phyloP scores from a whole-genome alignment of 2,113 vertebrate species.

The Oxygymnocypris stewartii region DNA sequence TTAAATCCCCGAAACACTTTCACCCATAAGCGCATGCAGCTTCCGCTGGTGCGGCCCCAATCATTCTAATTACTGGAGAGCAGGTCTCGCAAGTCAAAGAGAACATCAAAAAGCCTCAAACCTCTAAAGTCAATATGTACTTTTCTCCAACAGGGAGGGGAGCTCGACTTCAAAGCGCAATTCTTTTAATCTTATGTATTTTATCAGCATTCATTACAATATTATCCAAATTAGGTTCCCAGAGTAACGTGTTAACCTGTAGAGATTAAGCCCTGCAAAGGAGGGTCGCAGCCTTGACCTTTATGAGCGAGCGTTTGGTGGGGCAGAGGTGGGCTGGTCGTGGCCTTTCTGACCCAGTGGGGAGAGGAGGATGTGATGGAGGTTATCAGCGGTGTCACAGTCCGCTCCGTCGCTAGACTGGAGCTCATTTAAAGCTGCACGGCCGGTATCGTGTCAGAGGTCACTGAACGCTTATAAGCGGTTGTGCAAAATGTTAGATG shows the following conservation, averaged over 20 bases:
- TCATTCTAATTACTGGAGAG: conserved; percentile 62
- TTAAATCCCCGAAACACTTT: conserved; percentile 47
- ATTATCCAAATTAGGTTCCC: conserved; percentile 67
- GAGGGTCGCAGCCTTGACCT: conserved; percentile 57
- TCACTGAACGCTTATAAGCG: conserved; percentile 4
- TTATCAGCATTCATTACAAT: conserved; percentile 67
- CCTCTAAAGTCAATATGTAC: conserved; percentile 70
- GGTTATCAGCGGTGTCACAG: conserved; percentile 32
- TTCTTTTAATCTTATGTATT: conserved; percentile 68
- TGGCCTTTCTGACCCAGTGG: conserved; percentile 56
- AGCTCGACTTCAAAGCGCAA: conserved; percentile 63
- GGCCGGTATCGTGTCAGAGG: conserved; percentile 18
- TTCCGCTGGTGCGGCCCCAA: conserved; percentile 44
- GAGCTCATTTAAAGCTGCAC: conserved; percentile 18
- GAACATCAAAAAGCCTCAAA: conserved; percentile 69
- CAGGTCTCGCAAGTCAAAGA: conserved; percentile 64
- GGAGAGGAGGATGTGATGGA: conserved; percentile 50
- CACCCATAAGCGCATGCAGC: conserved; percentile 51
- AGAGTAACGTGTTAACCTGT: conserved; percentile 60
- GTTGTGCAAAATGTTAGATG: neutral
- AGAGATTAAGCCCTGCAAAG: conserved; percentile 56
- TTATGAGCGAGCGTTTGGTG: conserved; percentile 55
- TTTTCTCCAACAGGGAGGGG: conserved; percentile 65
- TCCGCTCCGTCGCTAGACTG: neutral
- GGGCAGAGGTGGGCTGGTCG: conserved; percentile 47